phyloP scores from a whole-genome alignment of 2,113 vertebrate species.

The Melanocharis versteri region DNA sequence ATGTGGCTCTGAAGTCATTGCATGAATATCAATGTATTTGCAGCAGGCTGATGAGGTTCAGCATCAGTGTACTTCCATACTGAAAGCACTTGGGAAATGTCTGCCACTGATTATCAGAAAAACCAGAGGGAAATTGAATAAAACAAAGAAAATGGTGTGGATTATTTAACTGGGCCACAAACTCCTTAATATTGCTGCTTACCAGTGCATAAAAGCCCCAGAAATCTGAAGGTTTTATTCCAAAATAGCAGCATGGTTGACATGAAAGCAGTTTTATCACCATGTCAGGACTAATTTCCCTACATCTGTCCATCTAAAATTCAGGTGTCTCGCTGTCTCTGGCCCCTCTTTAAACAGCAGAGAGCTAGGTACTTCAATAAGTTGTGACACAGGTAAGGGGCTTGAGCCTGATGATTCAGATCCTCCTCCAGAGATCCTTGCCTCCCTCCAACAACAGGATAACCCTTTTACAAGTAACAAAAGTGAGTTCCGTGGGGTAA shows the following conservation, averaged over 20 bases:
- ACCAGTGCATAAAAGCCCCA: not conserved
- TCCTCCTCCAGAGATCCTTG: not conserved
- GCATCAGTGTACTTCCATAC: not conserved
- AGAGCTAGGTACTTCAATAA: not conserved
- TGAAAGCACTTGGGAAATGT: not conserved
- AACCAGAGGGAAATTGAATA: not conserved
- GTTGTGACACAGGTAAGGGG: not conserved
- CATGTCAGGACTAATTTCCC: not conserved
- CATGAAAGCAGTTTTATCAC: not conserved
- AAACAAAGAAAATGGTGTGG: not conserved
- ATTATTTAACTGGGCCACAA: not conserved
- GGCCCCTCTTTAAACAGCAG: not conserved
- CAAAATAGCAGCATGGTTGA: not conserved
- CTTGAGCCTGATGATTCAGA: not conserved
- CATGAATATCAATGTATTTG: not conserved
- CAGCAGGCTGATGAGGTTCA: not conserved
- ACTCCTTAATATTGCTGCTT: not conserved
- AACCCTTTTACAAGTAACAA: not conserved
- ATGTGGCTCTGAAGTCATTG: not conserved
- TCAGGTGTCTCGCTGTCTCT: accelerated
- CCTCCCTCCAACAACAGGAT: not conserved
- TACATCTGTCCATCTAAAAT: not conserved
- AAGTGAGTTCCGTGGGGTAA: not conserved
- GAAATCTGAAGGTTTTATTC: not conserved
- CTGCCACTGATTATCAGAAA: not conserved